Evolutionary conservation across 2,888 invertebrate species (phyloP), one percentile per base, ranked within the genome.

Genomic region (Parnassius orleans): DNA sequence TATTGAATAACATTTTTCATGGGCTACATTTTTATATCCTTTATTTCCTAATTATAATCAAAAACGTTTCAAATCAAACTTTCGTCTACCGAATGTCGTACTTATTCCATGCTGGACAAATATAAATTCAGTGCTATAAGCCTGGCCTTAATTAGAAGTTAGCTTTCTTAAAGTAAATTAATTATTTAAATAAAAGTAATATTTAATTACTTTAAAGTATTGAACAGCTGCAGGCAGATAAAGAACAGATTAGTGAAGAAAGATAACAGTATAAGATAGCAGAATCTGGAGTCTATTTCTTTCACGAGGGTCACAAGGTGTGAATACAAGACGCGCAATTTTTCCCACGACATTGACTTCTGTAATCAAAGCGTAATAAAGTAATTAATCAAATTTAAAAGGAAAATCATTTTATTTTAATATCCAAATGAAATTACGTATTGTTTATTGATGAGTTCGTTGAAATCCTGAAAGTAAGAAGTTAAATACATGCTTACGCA

Each of bases 211-310:
- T 93, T 93, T 62, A 95, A 87, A 60, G 93, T 93, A 74, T 94
- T 92, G 69, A 94, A 94, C 10, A 95, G 83, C 71, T 95, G 95
- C 53, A 94, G 87, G 64, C 95, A 95, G 61, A 95, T 93, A 74
- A 95, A 95, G 78, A 94, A 95, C 57, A 95, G 86, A 73, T 95
- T 95, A 65, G 93, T 94, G 52, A 83, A 77, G 15, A 80, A 77
- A 0, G 83, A 76, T 2, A 79, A 3, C 3, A 86, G 66, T 5
- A 85, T 73, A 11, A 84, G 70, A 2, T 66, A 70, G 10, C 77
- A 77, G 51, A 84, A 64, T 10, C 5, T 93, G 85, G 69, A 94
- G 94, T 95, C 95, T 14, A 95, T 90, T 0, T 83, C 79, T 53
- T 87, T 83, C 0, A 95, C 92, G 10, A 95, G 78, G 77, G 74